Evolutionary conservation across 1,140 invertebrate species (phyloP).

Genomic region (Halyomorpha halys): DNA sequence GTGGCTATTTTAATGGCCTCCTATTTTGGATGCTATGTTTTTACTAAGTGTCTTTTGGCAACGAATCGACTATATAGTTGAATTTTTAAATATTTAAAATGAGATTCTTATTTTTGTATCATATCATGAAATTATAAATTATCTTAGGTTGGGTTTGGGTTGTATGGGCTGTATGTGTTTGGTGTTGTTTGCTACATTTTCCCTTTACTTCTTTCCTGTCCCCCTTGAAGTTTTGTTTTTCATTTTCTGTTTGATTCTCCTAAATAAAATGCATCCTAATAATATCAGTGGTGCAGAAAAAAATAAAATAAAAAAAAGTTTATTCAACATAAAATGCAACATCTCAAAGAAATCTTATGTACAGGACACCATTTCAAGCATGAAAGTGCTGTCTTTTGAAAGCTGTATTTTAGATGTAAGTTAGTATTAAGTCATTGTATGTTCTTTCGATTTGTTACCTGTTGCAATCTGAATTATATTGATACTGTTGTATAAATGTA

Average conservation of each 20-base stretch:
- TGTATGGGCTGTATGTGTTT: constrained; percentile 6
- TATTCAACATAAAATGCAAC: too few species aligned
- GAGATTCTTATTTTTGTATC: constrained; percentile 24
- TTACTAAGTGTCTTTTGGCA: constrained; percentile 30
- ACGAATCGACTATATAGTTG: constrained; percentile 28
- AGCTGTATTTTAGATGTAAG: too few species aligned
- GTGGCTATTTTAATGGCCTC: constrained; percentile 17
- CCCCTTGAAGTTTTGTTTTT: constrained; percentile 11
- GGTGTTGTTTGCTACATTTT: constrained; percentile 24
- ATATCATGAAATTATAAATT: constrained; percentile 20
- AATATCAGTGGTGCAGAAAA: constrained; percentile 13
- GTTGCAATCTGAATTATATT: too few species aligned
- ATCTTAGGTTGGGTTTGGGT: constrained; percentile 10
- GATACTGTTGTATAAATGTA: too few species aligned
- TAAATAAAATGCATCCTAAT: neutral
- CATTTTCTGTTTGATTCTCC: constrained; percentile 19
- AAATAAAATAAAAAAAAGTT: too few species aligned
- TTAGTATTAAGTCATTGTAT: too few species aligned
- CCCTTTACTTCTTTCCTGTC: neutral
- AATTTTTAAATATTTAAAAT: constrained; percentile 26
- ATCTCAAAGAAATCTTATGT: too few species aligned
- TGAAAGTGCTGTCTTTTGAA: too few species aligned
- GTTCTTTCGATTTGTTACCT: too few species aligned
- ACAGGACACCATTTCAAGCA: too few species aligned
- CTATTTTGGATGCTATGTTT: constrained; percentile 10